A percentile compares a stretch with the other conserved stretches of the same genome.
Evolutionary conservation across 1,140 invertebrate genomes (phyloP).

Genomic region (Lasioglossum albipes): DNA sequence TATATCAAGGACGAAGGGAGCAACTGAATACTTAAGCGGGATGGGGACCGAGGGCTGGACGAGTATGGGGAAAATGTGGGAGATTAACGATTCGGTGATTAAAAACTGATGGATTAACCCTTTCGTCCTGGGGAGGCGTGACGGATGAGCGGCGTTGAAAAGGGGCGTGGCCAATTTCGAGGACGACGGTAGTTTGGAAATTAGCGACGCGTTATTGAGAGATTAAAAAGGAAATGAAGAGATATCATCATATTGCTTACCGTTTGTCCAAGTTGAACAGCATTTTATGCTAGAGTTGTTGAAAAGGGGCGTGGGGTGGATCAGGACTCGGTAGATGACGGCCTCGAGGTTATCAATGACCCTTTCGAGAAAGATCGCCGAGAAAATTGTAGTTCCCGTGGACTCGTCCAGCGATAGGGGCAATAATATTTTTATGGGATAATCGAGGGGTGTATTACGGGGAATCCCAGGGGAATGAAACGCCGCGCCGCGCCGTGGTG

Average conservation of each 20-base stretch:
- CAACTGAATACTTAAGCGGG: background rate
- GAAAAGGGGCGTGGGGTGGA: no score
- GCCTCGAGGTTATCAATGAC: no score
- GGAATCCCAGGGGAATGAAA: background rate
- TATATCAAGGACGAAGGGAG: background rate
- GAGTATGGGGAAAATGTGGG: background rate
- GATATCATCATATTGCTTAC: no score
- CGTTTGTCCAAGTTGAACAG: no score
- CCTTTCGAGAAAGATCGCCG: no score
- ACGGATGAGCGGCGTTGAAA: background rate
- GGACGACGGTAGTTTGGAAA: background rate
- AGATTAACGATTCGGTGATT: background rate
- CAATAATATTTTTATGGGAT: background rate
- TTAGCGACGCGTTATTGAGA: no score
- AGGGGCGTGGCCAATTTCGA: background rate
- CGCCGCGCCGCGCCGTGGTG: no score
- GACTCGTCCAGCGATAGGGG: no score
- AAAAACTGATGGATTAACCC: slow-evolving; percentile 1
- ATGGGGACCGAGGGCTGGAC: background rate
- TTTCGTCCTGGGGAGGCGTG: background rate
- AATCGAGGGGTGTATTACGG: background rate
- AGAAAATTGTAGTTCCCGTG: no score
- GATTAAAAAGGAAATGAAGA: no score
- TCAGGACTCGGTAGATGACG: no score
- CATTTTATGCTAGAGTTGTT: no score